Evolutionary conservation across 1,140 invertebrate genomes (phyloP).

Genomic region (Oncopeltus fasciatus): DNA sequence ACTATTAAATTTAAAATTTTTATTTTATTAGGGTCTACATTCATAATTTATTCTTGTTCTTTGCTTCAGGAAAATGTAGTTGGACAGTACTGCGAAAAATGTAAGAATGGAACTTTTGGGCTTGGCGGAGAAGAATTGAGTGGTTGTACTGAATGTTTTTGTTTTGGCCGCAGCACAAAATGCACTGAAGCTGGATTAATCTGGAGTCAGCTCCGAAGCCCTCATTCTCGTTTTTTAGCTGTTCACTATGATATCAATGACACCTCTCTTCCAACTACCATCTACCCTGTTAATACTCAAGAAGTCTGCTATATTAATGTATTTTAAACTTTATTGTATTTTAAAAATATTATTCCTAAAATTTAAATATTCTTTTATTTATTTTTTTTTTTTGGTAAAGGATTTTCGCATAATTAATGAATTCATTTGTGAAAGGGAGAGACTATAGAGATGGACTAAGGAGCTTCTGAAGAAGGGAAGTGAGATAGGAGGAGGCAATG

Average conservation of each 20-base stretch:
- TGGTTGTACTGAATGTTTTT: slow-evolving; percentile 76
- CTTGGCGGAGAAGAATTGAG: slow-evolving; percentile 49
- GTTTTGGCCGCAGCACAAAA: slow-evolving; percentile 61
- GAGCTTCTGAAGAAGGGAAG: too few relatives aligned
- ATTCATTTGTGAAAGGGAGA: background rate
- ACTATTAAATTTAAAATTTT: too few relatives aligned
- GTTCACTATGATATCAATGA: slow-evolving; percentile 33
- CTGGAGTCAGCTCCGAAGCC: slow-evolving; percentile 54
- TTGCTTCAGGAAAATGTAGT: slow-evolving; percentile 57
- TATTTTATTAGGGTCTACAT: too few relatives aligned
- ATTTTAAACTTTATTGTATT: too few relatives aligned
- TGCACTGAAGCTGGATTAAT: slow-evolving; percentile 64
- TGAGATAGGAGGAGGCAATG: too few relatives aligned
- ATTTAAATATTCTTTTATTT: background rate
- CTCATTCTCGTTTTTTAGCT: slow-evolving; percentile 38
- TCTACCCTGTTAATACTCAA: slow-evolving; percentile 32
- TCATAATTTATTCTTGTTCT: slow-evolving; percentile 21
- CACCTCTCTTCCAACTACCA: slow-evolving; percentile 23
- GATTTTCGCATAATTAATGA: background rate
- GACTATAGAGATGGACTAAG: too few relatives aligned
- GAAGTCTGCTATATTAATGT: slow-evolving; percentile 36
- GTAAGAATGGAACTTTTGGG: slow-evolving; percentile 72
- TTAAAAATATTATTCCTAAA: too few relatives aligned
- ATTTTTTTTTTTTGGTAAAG: background rate
- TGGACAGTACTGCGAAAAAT: slow-evolving; percentile 70